phyloP scores from a whole-genome alignment of 2,888 invertebrate genomes.

The Heliconius aoede region DNA sequence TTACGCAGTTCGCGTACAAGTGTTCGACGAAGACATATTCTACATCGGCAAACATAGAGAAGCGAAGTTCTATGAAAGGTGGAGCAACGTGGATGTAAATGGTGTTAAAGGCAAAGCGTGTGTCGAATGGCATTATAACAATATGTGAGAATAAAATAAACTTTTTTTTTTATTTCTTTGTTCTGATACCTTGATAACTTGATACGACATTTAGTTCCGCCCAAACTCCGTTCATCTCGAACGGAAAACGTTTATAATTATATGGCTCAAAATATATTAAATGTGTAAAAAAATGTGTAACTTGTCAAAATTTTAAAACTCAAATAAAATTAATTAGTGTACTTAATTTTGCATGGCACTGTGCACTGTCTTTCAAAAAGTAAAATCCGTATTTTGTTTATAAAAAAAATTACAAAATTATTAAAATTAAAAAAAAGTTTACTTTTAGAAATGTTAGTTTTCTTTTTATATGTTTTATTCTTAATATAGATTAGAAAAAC shows the following conservation, averaged over 20 bases:
- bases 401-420: too few relatives aligned
- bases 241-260: neutral
- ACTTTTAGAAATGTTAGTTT: neutral
- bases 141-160: constrained; percentile 52
- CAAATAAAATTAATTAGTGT: too few relatives aligned
- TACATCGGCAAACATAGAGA: constrained; percentile 85
- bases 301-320: too few relatives aligned
- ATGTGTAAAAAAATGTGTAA: too few relatives aligned
- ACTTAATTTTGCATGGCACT: too few relatives aligned
- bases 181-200: neutral
- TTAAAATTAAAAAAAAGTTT: too few relatives aligned
- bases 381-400: too few relatives aligned
- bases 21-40: constrained; percentile 80
- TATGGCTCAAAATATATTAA: too few relatives aligned
- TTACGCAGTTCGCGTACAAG: constrained; percentile 81
- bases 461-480: neutral
- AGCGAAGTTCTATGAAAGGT: constrained; percentile 83
- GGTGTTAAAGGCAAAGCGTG: constrained; percentile 86
- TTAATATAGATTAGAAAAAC: neutral
- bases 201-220: neutral
- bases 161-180: neutral
- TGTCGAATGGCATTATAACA: constrained; percentile 87
- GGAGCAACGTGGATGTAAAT: constrained; percentile 84
- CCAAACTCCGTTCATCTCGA: neutral
- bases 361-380: too few relatives aligned